A percentile compares a stretch with the other conserved stretches of the same genome.
Conservation (phyloP, 2,888 invertebrate species). For the Bellardia pandia region DNA sequence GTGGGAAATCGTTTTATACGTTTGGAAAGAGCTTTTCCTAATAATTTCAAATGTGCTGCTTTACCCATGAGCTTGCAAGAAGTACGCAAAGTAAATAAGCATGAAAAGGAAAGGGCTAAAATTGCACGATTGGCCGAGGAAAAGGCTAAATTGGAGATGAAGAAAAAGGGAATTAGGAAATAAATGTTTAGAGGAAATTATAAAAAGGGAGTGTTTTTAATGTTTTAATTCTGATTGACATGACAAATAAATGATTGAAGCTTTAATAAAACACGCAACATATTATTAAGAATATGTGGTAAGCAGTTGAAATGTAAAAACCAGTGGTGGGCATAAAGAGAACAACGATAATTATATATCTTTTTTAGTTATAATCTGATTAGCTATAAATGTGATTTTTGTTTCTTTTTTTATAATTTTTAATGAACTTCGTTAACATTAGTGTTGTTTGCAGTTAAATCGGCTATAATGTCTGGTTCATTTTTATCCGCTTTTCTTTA, state of each 20-base stretch:
- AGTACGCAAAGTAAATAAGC: constrained; percentile 34
- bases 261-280: no score
- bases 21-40: constrained; percentile 76
- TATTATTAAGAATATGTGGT: no score
- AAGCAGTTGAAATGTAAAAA: not conserved
- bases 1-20: constrained; percentile 78
- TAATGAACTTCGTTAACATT: no score
- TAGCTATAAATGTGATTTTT: no score
- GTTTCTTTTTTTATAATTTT: no score
- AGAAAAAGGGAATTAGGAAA: not conserved
- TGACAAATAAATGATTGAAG: no score
- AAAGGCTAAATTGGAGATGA: not conserved
- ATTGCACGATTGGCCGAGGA: not conserved
- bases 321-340: not conserved
- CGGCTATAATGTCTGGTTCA: no score
- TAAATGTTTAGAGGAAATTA: not conserved
- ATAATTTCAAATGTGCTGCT: constrained; percentile 78
- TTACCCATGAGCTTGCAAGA: constrained; percentile 77
- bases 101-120: constrained; percentile 15
- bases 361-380: no score
- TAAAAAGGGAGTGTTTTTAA: not conserved
- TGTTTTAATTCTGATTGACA: no score
- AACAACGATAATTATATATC: no score
- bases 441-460: no score
- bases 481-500: no score